Base-by-base conservation (phyloP, 2,113 vertebrate species). In the Candoia aspera region DNA sequence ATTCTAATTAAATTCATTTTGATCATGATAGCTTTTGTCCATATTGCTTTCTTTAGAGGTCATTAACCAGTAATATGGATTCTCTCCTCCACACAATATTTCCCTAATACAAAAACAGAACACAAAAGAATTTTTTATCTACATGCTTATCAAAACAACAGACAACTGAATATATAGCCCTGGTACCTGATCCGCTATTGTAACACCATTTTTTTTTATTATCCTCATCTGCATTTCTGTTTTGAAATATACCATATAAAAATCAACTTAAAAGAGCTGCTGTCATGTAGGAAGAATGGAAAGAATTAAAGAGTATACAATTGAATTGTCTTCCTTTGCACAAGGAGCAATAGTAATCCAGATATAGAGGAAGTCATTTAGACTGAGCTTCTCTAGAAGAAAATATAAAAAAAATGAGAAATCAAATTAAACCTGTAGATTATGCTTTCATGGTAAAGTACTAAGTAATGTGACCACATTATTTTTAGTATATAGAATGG, bases 401-500 rank as follows among this genome's bases (percentile, higher is more conserved):
- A 94, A 93, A 95, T 94, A 94, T 95, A 93, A 96, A 96, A 95
- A 97, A 90, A 85, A 93, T 17, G 91, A 87, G 93, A 90, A 55
- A 96, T 94, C 92, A 97, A 96, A 97, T 96, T 93, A 97, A 97
- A 96, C 93, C 93, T 96, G 94, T 73, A 96, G 96, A 96, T 95
- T 95, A 93, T 95, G 87, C 91, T 96, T 96, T 94, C 93, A 88
- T 97, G 94, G 64, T 94, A 33, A 96, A 96, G 94, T 91, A 94
- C 2, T 90, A 94, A 91, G 79, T 94, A 95, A 96, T 4, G 2
- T 96, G 96, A 73, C 88, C 33, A 53, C 1, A 2, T 88, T 96
- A 96, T 96, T 96, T 97, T 97, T 96, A 96, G 96, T 90, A 33
- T 60, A 53, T 0, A 33, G 46, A 58, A 24, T 89, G 86, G 86